Percentiles rank a stretch among this genome's conserved stretches.
These are phyloP conservation scores for Morone saxatilis DNA, from an alignment of 2,113 vertebrate species.

Conservation along the genomic window DNA sequence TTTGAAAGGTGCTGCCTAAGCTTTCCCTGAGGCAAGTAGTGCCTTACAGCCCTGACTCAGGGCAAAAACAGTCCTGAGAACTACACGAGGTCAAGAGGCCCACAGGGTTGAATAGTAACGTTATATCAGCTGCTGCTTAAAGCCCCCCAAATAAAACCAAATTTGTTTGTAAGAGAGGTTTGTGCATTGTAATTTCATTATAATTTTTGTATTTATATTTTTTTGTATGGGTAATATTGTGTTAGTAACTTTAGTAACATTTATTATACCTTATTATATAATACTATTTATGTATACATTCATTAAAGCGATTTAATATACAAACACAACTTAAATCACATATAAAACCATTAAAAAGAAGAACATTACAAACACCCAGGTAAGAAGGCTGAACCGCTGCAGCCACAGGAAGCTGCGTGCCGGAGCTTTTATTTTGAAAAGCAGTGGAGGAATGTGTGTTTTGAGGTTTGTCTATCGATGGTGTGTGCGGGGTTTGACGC, in stretches of 20 bases:
- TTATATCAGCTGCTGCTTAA: too few relatives aligned
- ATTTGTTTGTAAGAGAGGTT: not conserved
- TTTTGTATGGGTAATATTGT: not conserved
- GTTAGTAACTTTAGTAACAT: not conserved
- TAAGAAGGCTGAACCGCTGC: too few relatives aligned
- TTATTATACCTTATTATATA: too few relatives aligned
- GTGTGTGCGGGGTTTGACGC: too few relatives aligned
- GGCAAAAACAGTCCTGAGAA: not conserved
- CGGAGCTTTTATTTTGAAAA: conserved; percentile 58
- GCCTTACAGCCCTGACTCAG: not conserved
- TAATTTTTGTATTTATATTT: not conserved
- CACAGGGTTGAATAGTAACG: not conserved
- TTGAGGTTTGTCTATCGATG: not conserved
- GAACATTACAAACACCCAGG: too few relatives aligned
- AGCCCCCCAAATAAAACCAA: not conserved
- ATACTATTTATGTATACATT: too few relatives aligned
- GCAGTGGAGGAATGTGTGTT: not conserved
- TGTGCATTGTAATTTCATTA: too few relatives aligned
- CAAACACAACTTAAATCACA: not conserved
- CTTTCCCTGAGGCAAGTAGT: not conserved
- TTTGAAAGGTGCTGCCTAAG: not conserved
- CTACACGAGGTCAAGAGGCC: not conserved
- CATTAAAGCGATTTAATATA: too few relatives aligned
- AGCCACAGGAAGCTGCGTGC: not conserved
- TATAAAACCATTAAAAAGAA: not conserved